Conservation (phyloP, 2,113 vertebrate species). For the Laticauda colubrina region DNA sequence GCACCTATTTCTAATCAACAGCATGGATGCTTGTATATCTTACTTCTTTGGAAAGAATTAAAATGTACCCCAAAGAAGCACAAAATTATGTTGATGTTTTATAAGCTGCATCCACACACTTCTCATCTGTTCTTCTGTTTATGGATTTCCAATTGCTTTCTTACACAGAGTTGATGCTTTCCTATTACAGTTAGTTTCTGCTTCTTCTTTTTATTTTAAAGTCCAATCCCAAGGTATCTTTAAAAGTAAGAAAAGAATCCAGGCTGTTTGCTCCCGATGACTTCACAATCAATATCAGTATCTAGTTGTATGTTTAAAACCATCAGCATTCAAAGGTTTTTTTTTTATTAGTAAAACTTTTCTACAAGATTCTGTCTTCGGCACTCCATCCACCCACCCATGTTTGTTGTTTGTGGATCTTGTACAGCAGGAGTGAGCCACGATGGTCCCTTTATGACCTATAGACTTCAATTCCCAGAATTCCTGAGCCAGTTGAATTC, state of each 20-base stretch:
- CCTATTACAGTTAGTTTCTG: slow-evolving; percentile 19
- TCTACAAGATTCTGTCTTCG: background rate
- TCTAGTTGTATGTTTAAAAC: background rate
- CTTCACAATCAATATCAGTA: background rate
- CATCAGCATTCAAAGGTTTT: background rate
- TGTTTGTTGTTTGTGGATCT: background rate
- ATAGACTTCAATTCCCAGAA: background rate
- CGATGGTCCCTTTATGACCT: background rate
- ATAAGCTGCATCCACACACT: slow-evolving; percentile 23
- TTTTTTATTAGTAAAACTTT: background rate
- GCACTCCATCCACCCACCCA: background rate
- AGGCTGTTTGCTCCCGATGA: slow-evolving; percentile 48
- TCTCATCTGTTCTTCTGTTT: slow-evolving; percentile 7
- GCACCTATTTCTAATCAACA: background rate
- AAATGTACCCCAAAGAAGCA: slow-evolving; percentile 12
- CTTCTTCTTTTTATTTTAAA: slow-evolving; percentile 8
- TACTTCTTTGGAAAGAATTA: slow-evolving; percentile 32
- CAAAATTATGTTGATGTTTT: slow-evolving; percentile 43
- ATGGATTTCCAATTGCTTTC: slow-evolving; percentile 50
- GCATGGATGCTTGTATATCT: slow-evolving; percentile 25
- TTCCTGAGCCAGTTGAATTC: background rate
- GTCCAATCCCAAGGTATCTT: slow-evolving; percentile 24
- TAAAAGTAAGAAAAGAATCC: slow-evolving; percentile 12
- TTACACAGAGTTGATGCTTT: slow-evolving; percentile 23
- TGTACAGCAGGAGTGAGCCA: background rate